Conservation (phyloP, 2,888 invertebrate species). For the Eupithecia inturbata region DNA sequence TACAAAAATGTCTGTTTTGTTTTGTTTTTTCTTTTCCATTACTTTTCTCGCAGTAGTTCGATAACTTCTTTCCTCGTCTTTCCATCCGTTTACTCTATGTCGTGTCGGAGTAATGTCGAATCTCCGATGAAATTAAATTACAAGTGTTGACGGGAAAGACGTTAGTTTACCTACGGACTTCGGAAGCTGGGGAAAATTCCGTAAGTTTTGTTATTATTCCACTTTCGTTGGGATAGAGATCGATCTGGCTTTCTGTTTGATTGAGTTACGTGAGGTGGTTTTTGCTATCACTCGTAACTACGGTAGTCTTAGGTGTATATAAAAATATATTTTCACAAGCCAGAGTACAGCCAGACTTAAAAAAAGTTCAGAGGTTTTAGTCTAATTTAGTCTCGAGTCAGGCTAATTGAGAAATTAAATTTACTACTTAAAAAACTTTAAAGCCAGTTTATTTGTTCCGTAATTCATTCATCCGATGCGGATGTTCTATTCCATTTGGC, state of each 20-base stretch:
- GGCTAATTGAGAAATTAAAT: background rate
- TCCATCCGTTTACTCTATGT: constrained; percentile 16
- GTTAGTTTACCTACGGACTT: constrained; percentile 34
- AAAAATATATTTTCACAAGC: background rate
- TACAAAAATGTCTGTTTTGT: background rate
- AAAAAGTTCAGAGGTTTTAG: background rate
- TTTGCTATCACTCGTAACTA: constrained; percentile 9
- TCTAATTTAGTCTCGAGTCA: background rate
- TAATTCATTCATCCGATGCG: background rate
- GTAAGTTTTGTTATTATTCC: constrained; percentile 32
- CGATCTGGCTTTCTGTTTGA: constrained; percentile 31
- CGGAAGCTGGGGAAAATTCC: constrained; percentile 21
- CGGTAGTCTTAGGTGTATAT: background rate
- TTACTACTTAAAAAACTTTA: background rate
- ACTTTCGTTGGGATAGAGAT: constrained; percentile 27
- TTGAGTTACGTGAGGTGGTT: constrained; percentile 29
- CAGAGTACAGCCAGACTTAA: background rate
- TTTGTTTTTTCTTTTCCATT: background rate
- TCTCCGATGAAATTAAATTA: constrained; percentile 38
- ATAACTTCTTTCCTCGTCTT: background rate
- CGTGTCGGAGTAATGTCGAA: constrained; percentile 20
- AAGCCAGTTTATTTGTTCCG: background rate
- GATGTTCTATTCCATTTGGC: background rate
- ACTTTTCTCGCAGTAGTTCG: background rate
- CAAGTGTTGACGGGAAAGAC: constrained; percentile 34